These are phyloP conservation scores for Hippocampus barbouri DNA, from an alignment of 2,113 vertebrate genomes.

Conservation along the genomic window DNA sequence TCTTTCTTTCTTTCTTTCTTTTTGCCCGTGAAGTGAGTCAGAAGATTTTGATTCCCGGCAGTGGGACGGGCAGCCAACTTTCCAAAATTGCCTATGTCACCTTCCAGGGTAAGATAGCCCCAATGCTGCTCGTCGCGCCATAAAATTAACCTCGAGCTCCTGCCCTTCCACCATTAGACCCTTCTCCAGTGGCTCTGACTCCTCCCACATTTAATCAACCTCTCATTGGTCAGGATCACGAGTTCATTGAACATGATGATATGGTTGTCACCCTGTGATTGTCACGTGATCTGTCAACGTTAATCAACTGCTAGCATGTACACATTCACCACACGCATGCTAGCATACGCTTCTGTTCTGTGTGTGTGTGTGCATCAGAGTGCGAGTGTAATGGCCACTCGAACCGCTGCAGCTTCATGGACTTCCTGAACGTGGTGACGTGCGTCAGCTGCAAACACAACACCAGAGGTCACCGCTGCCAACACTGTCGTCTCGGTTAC, in stretches of 20 bases:
- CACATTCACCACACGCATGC: not conserved
- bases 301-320: not conserved
- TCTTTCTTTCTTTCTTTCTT: not conserved
- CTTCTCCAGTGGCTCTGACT: not conserved
- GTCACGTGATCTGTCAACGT: not conserved
- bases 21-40: constrained; percentile 73
- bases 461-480: constrained; percentile 90
- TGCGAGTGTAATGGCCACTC: constrained; percentile 95
- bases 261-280: not conserved
- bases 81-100: constrained; percentile 75
- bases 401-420: constrained; percentile 96
- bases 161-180: not conserved
- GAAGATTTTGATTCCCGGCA: constrained; percentile 79
- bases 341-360: not conserved
- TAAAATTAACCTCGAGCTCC: not conserved
- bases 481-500: constrained; percentile 89
- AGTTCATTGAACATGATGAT: not conserved
- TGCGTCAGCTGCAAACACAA: constrained; percentile 98
- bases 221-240: not conserved
- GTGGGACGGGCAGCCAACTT: constrained; percentile 75
- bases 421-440: constrained; percentile 91
- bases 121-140: not conserved
- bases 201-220: not conserved
- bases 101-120: constrained; percentile 80
- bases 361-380: constrained; percentile 68